A percentile compares a stretch with the other conserved stretches of the same genome.
Evolutionary conservation across 2,888 invertebrate species (phyloP).

Genomic region (Lasioglossum marginatum): DNA sequence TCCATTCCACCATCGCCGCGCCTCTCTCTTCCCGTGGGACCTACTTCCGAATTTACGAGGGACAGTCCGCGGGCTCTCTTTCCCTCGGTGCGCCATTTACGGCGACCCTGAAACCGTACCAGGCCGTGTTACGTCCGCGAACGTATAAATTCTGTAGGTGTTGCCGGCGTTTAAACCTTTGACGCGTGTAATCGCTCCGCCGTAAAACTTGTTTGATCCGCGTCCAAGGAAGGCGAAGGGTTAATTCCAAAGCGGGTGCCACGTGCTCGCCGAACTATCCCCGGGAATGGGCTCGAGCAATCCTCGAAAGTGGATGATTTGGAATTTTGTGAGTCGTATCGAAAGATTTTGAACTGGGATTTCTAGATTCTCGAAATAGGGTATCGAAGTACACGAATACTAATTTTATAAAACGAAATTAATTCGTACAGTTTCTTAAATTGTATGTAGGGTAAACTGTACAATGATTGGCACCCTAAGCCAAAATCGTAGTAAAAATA

Average conservation of each 20-base stretch:
- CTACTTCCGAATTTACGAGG: conserved; percentile 52
- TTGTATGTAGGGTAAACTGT: no score
- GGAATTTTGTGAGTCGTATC: neutral
- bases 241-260: neutral
- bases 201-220: conserved; percentile 16
- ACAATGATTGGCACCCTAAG: no score
- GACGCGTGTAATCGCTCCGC: conserved; percentile 1
- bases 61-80: conserved; percentile 4
- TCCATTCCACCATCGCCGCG: neutral
- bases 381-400: no score
- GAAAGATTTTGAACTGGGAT: neutral
- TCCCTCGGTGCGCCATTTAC: conserved; percentile 13
- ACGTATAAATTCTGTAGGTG: conserved; percentile 6
- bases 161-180: conserved; percentile 9
- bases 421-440: no score
- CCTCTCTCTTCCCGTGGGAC: conserved; percentile 14
- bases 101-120: conserved; percentile 29
- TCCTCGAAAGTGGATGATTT: neutral
- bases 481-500: no score
- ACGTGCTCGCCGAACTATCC: neutral
- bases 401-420: no score
- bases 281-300: neutral
- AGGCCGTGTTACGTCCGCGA: neutral
- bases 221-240: neutral
- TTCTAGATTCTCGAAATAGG: no score